These are phyloP conservation scores for Calycopis cecrops DNA, from an alignment of 1,140 invertebrate genomes.

Conservation along the genomic window DNA sequence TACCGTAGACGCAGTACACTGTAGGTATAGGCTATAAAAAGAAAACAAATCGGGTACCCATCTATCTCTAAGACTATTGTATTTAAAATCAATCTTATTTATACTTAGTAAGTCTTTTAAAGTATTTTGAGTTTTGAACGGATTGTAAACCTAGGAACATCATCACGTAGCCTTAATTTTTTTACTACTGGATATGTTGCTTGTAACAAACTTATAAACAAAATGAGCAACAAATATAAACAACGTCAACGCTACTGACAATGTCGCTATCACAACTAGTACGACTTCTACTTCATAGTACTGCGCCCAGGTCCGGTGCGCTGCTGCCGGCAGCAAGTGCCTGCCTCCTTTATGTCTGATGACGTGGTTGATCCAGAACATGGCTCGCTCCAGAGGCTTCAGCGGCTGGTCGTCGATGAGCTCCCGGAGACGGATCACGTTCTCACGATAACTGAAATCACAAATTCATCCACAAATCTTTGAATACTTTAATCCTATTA, in stretches of 20 bases:
- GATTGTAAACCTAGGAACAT: too few species aligned
- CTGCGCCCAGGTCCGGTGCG: background rate
- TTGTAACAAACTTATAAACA: background rate
- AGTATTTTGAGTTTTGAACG: too few species aligned
- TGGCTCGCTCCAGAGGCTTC: background rate
- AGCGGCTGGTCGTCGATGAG: background rate
- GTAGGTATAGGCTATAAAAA: too few species aligned
- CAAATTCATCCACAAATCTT: too few species aligned
- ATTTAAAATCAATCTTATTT: too few species aligned
- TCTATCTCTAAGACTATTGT: too few species aligned
- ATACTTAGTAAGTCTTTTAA: too few species aligned
- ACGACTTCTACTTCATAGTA: background rate
- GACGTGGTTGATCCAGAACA: background rate
- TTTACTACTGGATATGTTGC: background rate
- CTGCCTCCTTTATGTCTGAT: background rate
- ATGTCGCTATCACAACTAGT: background rate
- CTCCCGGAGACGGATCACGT: background rate
- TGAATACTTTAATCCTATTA: too few species aligned
- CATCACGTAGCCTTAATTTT: background rate
- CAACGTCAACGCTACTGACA: background rate
- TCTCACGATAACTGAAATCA: background rate
- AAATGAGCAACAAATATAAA: background rate
- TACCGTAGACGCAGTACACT: too few species aligned
- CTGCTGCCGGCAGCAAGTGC: background rate
- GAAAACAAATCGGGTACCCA: too few species aligned